Conservation (phyloP, 2,888 invertebrate species). For the Polydrusus cervinus region DNA sequence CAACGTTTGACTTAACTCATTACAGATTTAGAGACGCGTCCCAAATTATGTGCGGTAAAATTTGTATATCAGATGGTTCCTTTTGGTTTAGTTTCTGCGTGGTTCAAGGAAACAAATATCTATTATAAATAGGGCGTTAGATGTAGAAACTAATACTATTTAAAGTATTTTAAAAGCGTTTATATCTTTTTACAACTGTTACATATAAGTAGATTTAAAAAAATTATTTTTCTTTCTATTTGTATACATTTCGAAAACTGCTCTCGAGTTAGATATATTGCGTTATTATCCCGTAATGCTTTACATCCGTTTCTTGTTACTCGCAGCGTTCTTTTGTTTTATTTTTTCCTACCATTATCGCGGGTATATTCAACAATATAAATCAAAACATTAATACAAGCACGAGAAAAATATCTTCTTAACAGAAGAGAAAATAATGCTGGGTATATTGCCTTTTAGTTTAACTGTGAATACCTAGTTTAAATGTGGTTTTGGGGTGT, state of each 20-base stretch:
- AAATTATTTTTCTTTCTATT: too few relatives aligned
- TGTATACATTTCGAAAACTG: conserved; percentile 20
- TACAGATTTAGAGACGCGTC: too few relatives aligned
- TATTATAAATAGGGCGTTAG: too few relatives aligned
- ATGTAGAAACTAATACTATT: too few relatives aligned
- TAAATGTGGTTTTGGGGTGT: neutral
- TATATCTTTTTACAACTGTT: too few relatives aligned
- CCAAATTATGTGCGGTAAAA: too few relatives aligned
- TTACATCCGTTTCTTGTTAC: conserved; percentile 35
- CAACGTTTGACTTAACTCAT: too few relatives aligned
- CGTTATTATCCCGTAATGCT: conserved; percentile 36
- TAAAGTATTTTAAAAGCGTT: too few relatives aligned
- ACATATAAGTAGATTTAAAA: neutral
- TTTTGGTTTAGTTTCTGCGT: too few relatives aligned
- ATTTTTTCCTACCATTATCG: conserved; percentile 23
- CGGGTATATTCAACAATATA: conserved; percentile 16
- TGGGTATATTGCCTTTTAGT: neutral
- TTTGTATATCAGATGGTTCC: too few relatives aligned
- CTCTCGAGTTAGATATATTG: conserved; percentile 20
- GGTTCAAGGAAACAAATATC: too few relatives aligned
- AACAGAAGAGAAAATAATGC: conserved; percentile 1
- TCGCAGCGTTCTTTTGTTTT: conserved; percentile 19
- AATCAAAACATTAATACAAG: conserved; percentile 26
- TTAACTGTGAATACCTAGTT: neutral
- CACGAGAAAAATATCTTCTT: conserved; percentile 6